Evolutionary conservation across 1,140 invertebrate species (phyloP).

Genomic region (Papilio polytes): DNA sequence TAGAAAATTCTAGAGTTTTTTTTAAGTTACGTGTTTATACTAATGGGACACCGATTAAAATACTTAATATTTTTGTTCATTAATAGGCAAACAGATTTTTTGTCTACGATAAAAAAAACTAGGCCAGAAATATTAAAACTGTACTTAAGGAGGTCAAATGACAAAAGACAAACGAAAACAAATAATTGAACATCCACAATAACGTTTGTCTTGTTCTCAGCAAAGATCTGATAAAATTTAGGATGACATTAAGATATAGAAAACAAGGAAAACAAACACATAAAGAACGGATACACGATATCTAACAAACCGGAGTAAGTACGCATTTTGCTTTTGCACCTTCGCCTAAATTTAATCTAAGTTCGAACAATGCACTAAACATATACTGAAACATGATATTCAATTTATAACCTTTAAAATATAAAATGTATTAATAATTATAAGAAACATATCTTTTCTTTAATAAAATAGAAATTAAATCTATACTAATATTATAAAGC

Average conservation of each 20-base stretch:
- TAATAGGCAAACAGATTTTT: too few species aligned
- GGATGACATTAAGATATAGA: neutral
- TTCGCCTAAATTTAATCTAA: too few species aligned
- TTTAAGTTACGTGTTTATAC: too few species aligned
- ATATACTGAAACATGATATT: too few species aligned
- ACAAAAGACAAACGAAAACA: neutral
- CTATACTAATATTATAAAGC: too few species aligned
- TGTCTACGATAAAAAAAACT: neutral
- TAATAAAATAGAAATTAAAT: neutral
- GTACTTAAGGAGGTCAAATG: neutral
- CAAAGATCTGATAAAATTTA: constrained; percentile 15
- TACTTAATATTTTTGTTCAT: too few species aligned
- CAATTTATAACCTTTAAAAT: too few species aligned
- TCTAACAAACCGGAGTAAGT: neutral
- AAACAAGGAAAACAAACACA: constrained; percentile 14
- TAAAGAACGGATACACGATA: neutral
- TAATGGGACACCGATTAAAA: too few species aligned
- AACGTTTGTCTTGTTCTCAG: constrained; percentile 8
- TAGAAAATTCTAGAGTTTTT: neutral
- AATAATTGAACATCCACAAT: neutral
- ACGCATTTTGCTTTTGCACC: too few species aligned
- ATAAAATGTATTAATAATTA: too few species aligned
- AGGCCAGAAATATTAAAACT: neutral
- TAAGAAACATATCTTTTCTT: neutral
- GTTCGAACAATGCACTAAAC: too few species aligned